Conservation (phyloP, 2,797 vertebrate species). For the Mareca penelope region DNA sequence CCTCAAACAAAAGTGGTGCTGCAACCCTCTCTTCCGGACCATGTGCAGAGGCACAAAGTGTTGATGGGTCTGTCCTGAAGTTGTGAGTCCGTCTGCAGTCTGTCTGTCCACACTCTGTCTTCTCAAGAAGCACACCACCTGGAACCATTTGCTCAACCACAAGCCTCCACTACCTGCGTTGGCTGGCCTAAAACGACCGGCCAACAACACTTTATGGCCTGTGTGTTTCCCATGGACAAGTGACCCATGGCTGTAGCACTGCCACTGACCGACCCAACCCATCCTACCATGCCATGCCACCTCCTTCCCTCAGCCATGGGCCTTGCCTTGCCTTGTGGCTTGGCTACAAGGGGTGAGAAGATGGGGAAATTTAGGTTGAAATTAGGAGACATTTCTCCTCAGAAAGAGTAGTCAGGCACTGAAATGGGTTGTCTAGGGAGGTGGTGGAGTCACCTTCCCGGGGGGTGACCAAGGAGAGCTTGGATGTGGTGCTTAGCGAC, state of each 20-base stretch:
- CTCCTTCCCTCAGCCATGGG: neutral
- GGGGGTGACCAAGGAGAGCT: no score
- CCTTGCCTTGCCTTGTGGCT: rapidly evolving
- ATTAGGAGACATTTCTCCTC: no score
- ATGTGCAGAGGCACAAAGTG: rapidly evolving
- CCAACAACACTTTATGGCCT: rapidly evolving
- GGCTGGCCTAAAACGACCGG: neutral
- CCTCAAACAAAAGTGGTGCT: neutral
- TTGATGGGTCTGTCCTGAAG: rapidly evolving
- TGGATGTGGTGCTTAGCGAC: no score
- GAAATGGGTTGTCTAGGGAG: no score
- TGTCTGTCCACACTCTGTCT: neutral
- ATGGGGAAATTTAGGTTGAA: no score
- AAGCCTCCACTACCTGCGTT: rapidly evolving
- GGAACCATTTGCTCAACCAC: rapidly evolving
- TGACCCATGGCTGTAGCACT: rapidly evolving
- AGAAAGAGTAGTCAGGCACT: no score
- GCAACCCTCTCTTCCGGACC: neutral
- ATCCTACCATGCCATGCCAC: rapidly evolving
- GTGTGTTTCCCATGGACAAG: rapidly evolving
- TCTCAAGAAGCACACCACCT: rapidly evolving
- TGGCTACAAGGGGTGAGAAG: rapidly evolving
- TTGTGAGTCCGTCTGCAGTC: rapidly evolving
- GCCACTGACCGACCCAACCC: rapidly evolving
- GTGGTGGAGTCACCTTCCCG: no score